Evolutionary conservation across 2,797 vertebrate species (phyloP).

Genomic region (Sebastes diaconus): DNA sequence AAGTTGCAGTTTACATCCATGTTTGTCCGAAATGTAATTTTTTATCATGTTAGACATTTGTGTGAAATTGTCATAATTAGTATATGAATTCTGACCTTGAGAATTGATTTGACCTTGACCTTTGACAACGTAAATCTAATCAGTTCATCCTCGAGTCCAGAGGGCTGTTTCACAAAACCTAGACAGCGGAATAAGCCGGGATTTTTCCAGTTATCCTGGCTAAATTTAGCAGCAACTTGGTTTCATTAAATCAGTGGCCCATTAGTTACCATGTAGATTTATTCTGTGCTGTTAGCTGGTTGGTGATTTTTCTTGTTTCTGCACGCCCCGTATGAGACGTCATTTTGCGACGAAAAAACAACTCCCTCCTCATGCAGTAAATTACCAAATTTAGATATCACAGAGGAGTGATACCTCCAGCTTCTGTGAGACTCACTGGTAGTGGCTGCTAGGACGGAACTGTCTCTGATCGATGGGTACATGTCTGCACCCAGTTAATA

Average conservation of each 20-base stretch:
- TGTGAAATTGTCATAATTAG: neutral
- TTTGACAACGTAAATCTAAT: neutral
- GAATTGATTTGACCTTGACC: neutral
- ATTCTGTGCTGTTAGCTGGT: too few species aligned
- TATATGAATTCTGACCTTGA: neutral
- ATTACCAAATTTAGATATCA: slow-evolving; percentile 9
- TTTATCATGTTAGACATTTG: neutral
- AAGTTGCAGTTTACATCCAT: too few species aligned
- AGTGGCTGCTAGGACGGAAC: neutral
- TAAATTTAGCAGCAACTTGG: too few species aligned
- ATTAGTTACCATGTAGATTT: too few species aligned
- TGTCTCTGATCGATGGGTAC: neutral
- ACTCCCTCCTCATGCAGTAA: neutral
- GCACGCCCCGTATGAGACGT: neutral
- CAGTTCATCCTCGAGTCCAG: neutral
- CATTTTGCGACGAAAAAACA: neutral
- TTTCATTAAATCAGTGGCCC: too few species aligned
- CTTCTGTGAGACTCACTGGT: neutral
- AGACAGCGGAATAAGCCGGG: too few species aligned
- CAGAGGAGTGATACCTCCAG: neutral
- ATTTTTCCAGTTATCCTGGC: too few species aligned
- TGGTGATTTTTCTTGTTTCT: neutral
- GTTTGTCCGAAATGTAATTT: neutral
- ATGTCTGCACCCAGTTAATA: neutral
- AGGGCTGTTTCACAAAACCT: too few species aligned